These are phyloP conservation scores for Busseola fusca DNA, from an alignment of 2,888 invertebrate species.

Conservation along the genomic window DNA sequence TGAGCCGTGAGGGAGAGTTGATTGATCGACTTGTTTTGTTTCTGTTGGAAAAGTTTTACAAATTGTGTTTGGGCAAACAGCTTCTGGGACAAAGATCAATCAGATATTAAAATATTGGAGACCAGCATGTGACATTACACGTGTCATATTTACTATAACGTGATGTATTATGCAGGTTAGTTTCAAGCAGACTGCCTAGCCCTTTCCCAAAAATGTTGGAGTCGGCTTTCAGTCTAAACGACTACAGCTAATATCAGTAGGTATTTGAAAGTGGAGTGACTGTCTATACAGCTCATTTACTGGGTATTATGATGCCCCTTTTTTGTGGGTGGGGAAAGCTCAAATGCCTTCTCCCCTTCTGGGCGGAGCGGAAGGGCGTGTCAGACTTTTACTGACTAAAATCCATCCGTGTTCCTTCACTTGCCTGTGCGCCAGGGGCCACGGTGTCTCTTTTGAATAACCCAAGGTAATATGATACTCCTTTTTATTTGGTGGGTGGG, in stretches of 20 bases:
- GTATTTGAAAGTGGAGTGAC: not conserved
- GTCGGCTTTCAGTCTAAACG: not conserved
- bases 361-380: no score
- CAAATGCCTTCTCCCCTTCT: no score
- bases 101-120: slow-evolving; percentile 51
- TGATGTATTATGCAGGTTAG: not conserved
- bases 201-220: not conserved
- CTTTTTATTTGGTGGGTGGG: no score
- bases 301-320: not conserved
- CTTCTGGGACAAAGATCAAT: slow-evolving; percentile 46
- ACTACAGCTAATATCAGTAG: not conserved
- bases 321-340: no score
- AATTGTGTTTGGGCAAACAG: slow-evolving; percentile 47
- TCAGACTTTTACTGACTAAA: no score
- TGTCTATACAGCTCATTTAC: not conserved
- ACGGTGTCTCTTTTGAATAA: no score
- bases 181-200: not conserved
- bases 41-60: slow-evolving; percentile 43
- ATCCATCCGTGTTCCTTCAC: no score
- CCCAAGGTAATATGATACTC: no score
- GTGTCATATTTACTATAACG: not conserved
- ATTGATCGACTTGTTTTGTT: slow-evolving; percentile 59
- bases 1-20: slow-evolving; percentile 32
- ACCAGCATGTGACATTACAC: slow-evolving; percentile 2
- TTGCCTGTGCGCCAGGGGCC: no score